A percentile compares a stretch with the other conserved stretches of the same genome.
phyloP scores from a whole-genome alignment of 1,140 invertebrate species.

The Cryptotermes secundus region DNA sequence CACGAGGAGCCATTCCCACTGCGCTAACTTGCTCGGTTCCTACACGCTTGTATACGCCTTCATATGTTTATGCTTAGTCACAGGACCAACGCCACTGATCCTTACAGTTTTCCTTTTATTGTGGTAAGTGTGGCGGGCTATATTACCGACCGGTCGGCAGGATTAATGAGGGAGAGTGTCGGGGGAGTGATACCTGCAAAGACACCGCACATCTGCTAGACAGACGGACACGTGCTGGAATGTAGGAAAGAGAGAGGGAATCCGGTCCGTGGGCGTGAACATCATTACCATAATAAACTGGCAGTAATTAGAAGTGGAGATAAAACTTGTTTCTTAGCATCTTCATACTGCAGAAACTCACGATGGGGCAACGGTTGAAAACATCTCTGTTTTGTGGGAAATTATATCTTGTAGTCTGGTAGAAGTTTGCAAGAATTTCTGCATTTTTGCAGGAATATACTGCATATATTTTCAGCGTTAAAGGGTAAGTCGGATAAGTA shows the following conservation, averaged over 20 bases:
- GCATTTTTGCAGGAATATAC: no score
- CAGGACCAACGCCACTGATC: no score
- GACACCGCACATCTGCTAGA: conserved; percentile 9
- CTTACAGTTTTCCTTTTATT: background rate
- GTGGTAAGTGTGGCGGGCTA: background rate
- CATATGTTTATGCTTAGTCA: no score
- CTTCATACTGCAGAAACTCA: background rate
- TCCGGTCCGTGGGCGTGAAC: background rate
- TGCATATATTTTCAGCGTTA: no score
- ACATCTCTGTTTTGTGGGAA: no score
- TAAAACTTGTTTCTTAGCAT: background rate
- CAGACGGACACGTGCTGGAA: conserved; percentile 8
- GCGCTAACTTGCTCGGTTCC: no score
- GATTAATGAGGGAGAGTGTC: background rate
- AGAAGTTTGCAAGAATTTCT: no score
- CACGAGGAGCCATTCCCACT: no score
- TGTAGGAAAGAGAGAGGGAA: background rate
- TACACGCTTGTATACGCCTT: no score
- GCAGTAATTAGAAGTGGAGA: conserved; percentile 7
- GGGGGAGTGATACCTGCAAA: conserved; percentile 11
- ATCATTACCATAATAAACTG: conserved; percentile 20
- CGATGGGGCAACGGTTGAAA: background rate
- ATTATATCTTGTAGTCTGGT: no score
- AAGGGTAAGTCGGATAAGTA: no score
- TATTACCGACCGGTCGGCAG: background rate